These are phyloP conservation scores for Apomyelois bistriatella DNA, from an alignment of 2,888 invertebrate species.

Conservation along the genomic window DNA sequence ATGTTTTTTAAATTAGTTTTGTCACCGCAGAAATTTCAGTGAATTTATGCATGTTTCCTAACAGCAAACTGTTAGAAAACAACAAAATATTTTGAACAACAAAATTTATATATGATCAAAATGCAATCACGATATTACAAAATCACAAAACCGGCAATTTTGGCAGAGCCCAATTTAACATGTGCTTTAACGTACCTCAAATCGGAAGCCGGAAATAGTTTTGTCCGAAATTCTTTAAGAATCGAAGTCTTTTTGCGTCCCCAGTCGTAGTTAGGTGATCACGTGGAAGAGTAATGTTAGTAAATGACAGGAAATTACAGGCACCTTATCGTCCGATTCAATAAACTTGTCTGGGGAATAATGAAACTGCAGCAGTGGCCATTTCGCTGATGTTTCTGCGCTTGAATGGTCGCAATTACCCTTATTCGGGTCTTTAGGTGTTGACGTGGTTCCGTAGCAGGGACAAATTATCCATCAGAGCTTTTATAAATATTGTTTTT, in stretches of 20 bases:
- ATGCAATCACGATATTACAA: background rate
- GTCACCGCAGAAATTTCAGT: no score
- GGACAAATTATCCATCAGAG: background rate
- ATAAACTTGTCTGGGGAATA: slow-evolving; percentile 71
- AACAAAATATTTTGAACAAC: no score
- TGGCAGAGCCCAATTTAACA: slow-evolving; percentile 3
- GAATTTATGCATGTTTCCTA: no score
- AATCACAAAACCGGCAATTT: background rate
- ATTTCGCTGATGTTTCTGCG: slow-evolving; percentile 47
- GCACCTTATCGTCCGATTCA: slow-evolving; percentile 76
- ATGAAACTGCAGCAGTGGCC: slow-evolving; percentile 72
- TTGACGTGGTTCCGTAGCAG: background rate
- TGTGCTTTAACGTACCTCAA: slow-evolving; percentile 22
- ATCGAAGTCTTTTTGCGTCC: slow-evolving; percentile 39
- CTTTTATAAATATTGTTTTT: no score
- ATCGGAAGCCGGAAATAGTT: slow-evolving; percentile 40
- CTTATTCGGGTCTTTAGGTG: slow-evolving; percentile 32
- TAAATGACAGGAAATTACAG: slow-evolving; percentile 77
- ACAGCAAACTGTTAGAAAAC: no score
- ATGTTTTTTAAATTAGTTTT: no score
- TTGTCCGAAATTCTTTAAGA: slow-evolving; percentile 33
- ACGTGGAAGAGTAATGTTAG: slow-evolving; percentile 59
- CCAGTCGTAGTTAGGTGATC: slow-evolving; percentile 48
- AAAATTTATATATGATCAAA: no score
- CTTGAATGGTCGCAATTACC: slow-evolving; percentile 64